Evolutionary conservation across 53 echinoderm and acorn worm species (phyloP), one percentile per base, ranked within the genome.

Genomic region (Paracentrotus lividus): DNA sequence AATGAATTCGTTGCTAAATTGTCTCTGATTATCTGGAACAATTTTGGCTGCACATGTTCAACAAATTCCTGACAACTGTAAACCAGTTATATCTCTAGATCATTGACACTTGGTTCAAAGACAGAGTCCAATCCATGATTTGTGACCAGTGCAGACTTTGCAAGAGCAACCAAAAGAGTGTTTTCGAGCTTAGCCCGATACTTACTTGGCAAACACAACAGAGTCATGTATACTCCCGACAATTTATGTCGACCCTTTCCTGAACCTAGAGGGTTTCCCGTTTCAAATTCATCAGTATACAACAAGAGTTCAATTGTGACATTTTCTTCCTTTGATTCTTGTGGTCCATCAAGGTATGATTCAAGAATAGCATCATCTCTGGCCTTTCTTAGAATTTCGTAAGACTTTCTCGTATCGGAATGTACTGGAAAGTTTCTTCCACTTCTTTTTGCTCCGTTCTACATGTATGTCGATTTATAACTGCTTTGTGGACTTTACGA

Each of bases 371-470:
- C 61, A 14, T 90, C 15, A 13, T 88, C 88, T 75, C 91, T 68
- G 91, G 91, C 34, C 47, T 45, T 69, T 66, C 45, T 3, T 69
- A 33, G 18, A 90, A 68, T 34, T 6, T 5, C 72, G n/a, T 45
- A 8, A 90, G 27, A 52, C 13, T 90, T 21, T 90, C 91, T 23
- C 72, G 20, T 7, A 90, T 45, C 47, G 91, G 91, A 1, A 90
- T 27, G 49, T 67, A 90, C 49, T 90, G 68, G 44, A 90, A 90
- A 49, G 72, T 90, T 90, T 90, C 91, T n/a, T n/a, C n/a, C n/a
- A n/a, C n/a, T n/a, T n/a, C n/a, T n/a, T n/a, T n/a, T n/a, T n/a
- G n/a, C n/a, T n/a, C n/a, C n/a, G n/a, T n/a, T n/a, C n/a, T n/a
- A n/a, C n/a, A n/a, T n/a, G n/a, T n/a, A n/a, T n/a, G n/a, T n/a